These are phyloP conservation scores for Drosophila pegasa DNA, from an alignment of 2,888 invertebrate genomes.

Conservation along the genomic window DNA sequence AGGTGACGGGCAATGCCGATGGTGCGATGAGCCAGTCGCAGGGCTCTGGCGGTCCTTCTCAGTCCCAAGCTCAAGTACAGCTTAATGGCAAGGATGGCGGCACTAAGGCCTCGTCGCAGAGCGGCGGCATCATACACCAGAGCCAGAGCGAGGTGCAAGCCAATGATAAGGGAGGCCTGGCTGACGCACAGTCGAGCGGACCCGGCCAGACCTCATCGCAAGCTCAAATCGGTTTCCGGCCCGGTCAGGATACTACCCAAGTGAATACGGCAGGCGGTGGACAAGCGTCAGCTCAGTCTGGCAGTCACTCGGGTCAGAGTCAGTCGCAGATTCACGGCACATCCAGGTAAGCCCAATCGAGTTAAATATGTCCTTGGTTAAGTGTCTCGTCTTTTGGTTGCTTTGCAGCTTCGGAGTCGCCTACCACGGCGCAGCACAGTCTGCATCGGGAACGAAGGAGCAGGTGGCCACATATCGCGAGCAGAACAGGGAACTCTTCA, in stretches of 20 bases:
- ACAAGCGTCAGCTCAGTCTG: slow-evolving; percentile 91
- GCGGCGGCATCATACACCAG: slow-evolving; percentile 90
- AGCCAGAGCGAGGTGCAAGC: slow-evolving; percentile 89
- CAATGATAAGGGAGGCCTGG: slow-evolving; percentile 92
- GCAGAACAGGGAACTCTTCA: slow-evolving; percentile 89
- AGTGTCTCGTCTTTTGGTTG: not conserved
- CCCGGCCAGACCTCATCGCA: slow-evolving; percentile 94
- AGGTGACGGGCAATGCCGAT: slow-evolving; percentile 89
- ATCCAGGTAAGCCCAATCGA: slow-evolving; percentile 85
- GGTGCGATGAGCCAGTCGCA: slow-evolving; percentile 91
- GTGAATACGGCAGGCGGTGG: slow-evolving; percentile 90
- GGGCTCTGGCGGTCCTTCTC: slow-evolving; percentile 90
- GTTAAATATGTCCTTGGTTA: not conserved
- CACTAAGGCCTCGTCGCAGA: slow-evolving; percentile 91
- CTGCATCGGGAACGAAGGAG: slow-evolving; percentile 90
- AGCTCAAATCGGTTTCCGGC: slow-evolving; percentile 94
- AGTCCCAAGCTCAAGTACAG: slow-evolving; percentile 92
- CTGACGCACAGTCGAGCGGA: slow-evolving; percentile 93
- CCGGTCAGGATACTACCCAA: slow-evolving; percentile 86
- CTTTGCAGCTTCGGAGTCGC: slow-evolving; percentile 89
- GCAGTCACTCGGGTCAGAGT: slow-evolving; percentile 90
- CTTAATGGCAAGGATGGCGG: slow-evolving; percentile 91
- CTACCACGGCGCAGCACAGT: slow-evolving; percentile 92
- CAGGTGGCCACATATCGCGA: slow-evolving; percentile 87
- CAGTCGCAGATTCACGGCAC: slow-evolving; percentile 93